Conservation (phyloP, 2,888 invertebrate genomes). For the Drosophila nr. perissopoda region DNA sequence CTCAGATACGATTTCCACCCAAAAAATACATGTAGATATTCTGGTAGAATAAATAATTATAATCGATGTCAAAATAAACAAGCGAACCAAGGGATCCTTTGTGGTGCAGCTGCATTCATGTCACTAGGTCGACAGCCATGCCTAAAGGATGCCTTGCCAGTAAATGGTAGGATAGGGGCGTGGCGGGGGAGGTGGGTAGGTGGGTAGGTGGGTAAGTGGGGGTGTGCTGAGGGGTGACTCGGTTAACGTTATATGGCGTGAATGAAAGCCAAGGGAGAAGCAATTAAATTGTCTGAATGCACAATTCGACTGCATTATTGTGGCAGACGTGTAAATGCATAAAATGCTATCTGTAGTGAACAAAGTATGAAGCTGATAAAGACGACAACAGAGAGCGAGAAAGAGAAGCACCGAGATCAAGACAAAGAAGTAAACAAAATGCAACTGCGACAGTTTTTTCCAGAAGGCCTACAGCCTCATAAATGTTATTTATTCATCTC, state of each 20-base stretch:
- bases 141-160: slow-evolving; percentile 7
- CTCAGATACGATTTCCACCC: neutral
- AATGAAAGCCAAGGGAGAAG: slow-evolving; percentile 60
- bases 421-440: slow-evolving; percentile 12
- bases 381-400: neutral
- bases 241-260: slow-evolving; percentile 4
- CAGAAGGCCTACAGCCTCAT: slow-evolving; percentile 12
- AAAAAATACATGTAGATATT: neutral
- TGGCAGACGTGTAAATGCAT: slow-evolving; percentile 64
- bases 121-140: slow-evolving; percentile 39
- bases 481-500: slow-evolving; percentile 16
- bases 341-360: slow-evolving; percentile 54
- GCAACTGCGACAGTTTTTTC: slow-evolving; percentile 29
- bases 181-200: neutral
- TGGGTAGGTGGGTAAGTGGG: neutral
- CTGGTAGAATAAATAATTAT: neutral
- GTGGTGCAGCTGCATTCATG: slow-evolving; percentile 1
- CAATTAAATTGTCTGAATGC: slow-evolving; percentile 62
- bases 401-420: slow-evolving; percentile 1
- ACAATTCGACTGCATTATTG: slow-evolving; percentile 60
- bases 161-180: neutral
- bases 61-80: neutral
- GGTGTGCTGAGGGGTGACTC: neutral
- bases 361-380: slow-evolving; percentile 47
- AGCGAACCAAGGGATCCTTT: neutral